A percentile compares a stretch with the other conserved stretches of the same genome.
These are phyloP conservation scores for Crypturellus undulatus DNA, from an alignment of 2,113 vertebrate species.

Conservation along the genomic window DNA sequence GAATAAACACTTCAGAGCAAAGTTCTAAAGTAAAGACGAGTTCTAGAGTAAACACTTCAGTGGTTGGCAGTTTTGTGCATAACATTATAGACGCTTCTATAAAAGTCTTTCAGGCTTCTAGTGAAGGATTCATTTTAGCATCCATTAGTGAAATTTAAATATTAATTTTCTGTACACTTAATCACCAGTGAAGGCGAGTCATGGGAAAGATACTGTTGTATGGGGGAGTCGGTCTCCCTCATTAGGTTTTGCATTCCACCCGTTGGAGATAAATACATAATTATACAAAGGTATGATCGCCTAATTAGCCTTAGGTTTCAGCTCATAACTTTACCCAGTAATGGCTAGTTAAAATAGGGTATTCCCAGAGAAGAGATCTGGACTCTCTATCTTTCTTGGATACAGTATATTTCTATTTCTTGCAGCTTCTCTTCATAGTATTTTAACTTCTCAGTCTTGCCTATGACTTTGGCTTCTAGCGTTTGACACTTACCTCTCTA, in stretches of 20 bases:
- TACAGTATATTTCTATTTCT: not conserved
- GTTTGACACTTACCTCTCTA: not conserved
- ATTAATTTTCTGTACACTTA: not conserved
- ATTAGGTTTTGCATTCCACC: not conserved
- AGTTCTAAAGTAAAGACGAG: not conserved
- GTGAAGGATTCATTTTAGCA: not conserved
- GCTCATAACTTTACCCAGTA: not conserved
- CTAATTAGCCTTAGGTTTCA: not conserved
- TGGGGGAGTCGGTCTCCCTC: not conserved
- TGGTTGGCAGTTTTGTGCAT: not conserved
- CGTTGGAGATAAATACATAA: not conserved
- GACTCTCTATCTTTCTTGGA: not conserved
- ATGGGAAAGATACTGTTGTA: not conserved
- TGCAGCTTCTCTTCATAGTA: slow-evolving; percentile 18
- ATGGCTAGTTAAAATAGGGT: not conserved
- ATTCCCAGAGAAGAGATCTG: not conserved
- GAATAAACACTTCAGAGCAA: not conserved
- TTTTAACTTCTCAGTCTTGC: not conserved
- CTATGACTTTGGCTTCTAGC: not conserved
- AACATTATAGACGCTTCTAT: not conserved
- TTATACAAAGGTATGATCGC: not conserved
- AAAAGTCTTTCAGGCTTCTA: not conserved
- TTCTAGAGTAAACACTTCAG: not conserved
- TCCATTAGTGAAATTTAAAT: not conserved
- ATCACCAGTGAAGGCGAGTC: not conserved